Base-by-base conservation (phyloP, 2,797 vertebrate genomes). In the Lemur catta region DNA sequence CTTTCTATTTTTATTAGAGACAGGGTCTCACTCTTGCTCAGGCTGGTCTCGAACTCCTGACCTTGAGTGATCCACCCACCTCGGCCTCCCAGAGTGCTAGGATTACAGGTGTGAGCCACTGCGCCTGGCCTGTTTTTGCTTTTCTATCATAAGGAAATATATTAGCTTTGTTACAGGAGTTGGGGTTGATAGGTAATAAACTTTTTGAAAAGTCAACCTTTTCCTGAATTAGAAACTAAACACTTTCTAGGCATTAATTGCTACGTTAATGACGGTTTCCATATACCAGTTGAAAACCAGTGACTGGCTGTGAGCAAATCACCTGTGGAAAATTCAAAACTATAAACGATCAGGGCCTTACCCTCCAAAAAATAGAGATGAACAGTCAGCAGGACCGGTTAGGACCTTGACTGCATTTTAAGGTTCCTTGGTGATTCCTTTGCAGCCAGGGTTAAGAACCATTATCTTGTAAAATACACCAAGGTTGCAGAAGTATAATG, bases 211-310 rank as follows among this genome's bases (percentile, higher is more conserved):
- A 87, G 30, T 52, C 55, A 93, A 35, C 55, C 20, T 87, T 87
- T 72, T 80, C 69, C 28, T 88, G 63, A 88, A 80, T 78, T 86
- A 74, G 46, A 93, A 94, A 87, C n/a, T 41, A 89, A 92, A 55
- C 7, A 15, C 28, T 35, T 59, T 91, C 78, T 80, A 89, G 46
- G 35, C 9, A 50, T 93, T 84, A 84, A 71, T 85, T 91, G 79
- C 48, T 78, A 35, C 22, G 4, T 52, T 79, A 57, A 89, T 71
- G 43, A 69, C 52, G 76, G 38, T 13, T 76, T 93, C 48, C 7
- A 15, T 81, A 41, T 89, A 65, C 20, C 74, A 72, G 14, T 82
- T 82, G 35, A 72, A 61, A 82, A 24, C 65, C 41, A 59, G 52
- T 14, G n/a, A 74, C 38, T 85, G 15, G 43, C 26, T 84, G 7